Conservation (phyloP, 2,113 vertebrate species). For the Pluvianellus socialis region DNA sequence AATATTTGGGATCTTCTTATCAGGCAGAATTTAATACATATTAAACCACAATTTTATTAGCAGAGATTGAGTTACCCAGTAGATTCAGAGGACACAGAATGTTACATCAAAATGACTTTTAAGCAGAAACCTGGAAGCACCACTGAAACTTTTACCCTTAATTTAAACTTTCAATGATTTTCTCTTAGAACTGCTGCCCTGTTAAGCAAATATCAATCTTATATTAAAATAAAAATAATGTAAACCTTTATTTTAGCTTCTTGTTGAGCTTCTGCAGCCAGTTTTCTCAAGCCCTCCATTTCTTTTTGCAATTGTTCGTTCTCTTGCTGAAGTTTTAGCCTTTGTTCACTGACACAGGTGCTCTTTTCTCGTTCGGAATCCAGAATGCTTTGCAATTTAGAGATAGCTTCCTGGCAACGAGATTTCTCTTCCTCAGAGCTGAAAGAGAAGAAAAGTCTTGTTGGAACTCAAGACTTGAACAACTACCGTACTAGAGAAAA, state of each 20-base stretch:
- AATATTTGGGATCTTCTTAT: background rate
- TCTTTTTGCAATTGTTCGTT: conserved; percentile 85
- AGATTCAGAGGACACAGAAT: background rate
- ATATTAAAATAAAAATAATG: background rate
- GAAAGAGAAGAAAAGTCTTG: conserved; percentile 4
- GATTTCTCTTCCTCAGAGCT: conserved; percentile 89
- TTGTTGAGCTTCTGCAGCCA: conserved; percentile 77
- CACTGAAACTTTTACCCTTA: background rate
- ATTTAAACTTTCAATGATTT: background rate
- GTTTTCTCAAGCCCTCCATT: conserved; percentile 82
- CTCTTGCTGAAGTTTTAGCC: conserved; percentile 88
- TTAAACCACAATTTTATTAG: background rate
- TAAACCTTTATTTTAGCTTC: conserved; percentile 85
- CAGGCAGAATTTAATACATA: background rate
- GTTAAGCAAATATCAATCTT: background rate
- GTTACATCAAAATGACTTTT: background rate
- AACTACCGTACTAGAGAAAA: background rate
- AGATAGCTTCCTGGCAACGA: conserved; percentile 83
- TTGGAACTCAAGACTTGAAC: background rate
- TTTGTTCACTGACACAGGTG: conserved; percentile 84
- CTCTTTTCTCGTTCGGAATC: conserved; percentile 83
- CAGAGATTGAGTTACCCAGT: background rate
- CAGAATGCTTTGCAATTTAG: conserved; percentile 82
- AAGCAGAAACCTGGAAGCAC: background rate
- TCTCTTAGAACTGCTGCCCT: background rate